phyloP scores from a whole-genome alignment of 2,113 vertebrate species.

The Eptatretus burgeri region DNA sequence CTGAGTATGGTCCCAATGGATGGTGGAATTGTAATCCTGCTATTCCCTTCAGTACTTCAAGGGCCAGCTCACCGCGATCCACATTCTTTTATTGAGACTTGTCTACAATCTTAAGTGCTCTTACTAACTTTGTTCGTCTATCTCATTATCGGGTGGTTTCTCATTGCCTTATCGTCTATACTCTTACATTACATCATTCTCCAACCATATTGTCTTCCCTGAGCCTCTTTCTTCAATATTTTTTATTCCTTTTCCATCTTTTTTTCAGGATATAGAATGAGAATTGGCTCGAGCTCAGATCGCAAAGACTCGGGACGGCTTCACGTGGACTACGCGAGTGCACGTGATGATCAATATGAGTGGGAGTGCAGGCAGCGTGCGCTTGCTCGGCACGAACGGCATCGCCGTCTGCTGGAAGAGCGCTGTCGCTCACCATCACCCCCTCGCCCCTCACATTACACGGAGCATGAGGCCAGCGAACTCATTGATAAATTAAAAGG shows the following conservation, averaged over 20 bases:
- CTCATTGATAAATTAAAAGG: conserved; percentile 87
- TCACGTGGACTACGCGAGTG: conserved; percentile 77
- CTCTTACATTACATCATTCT: not conserved
- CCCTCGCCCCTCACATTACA: conserved; percentile 65
- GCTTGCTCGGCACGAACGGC: conserved; percentile 60
- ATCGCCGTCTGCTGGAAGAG: conserved; percentile 46
- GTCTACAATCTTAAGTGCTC: no score
- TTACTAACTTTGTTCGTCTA: no score
- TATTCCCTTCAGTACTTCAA: no score
- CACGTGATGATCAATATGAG: conserved; percentile 72
- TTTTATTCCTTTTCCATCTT: conserved; percentile 12
- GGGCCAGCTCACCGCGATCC: no score
- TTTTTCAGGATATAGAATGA: conserved; percentile 49
- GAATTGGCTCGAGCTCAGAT: conserved; percentile 71
- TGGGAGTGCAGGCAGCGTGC: conserved; percentile 82
- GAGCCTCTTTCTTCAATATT: not conserved
- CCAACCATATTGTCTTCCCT: not conserved
- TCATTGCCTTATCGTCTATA: no score
- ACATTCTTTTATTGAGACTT: no score
- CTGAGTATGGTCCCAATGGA: no score
- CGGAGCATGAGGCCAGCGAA: conserved; percentile 56
- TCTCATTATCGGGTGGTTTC: no score
- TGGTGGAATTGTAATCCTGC: no score
- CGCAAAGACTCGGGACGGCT: conserved; percentile 70
- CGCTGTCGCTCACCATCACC: conserved; percentile 46